Conservation (phyloP, 2,797 vertebrate species). For the Enteromius trimaculatus region DNA sequence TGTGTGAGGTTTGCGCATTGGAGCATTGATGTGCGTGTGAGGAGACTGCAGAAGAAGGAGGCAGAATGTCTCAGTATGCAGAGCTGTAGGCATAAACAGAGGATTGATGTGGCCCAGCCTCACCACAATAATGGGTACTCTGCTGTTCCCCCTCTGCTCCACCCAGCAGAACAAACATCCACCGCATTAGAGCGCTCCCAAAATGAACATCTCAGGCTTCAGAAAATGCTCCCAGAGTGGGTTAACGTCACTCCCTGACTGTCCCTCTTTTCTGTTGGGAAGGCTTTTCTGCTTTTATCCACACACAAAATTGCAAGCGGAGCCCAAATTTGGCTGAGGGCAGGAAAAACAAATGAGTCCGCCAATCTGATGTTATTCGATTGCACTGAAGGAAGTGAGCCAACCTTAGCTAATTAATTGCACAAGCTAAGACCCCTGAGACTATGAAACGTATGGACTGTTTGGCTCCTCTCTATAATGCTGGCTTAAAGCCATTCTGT, state of each 20-base stretch:
- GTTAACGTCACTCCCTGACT: conserved; percentile 6
- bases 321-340: conserved; percentile 29
- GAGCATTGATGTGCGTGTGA: conserved; percentile 61
- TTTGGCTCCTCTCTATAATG: conserved; percentile 18
- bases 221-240: conserved; percentile 38
- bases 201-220: conserved; percentile 55
- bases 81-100: conserved; percentile 66
- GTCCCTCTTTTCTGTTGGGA: conserved; percentile 45
- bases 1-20: conserved; percentile 40
- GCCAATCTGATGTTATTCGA: conserved; percentile 28
- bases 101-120: conserved; percentile 67
- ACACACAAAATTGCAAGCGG: conserved; percentile 15
- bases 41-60: conserved; percentile 52
- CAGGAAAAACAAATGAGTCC: conserved; percentile 30
- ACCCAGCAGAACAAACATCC: conserved; percentile 44
- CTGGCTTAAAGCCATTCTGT: conserved; percentile 35
- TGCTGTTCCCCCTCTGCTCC: conserved; percentile 46
- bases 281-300: conserved; percentile 18
- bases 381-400: conserved; percentile 25
- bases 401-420: conserved; percentile 35
- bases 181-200: conserved; percentile 61
- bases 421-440: conserved; percentile 16
- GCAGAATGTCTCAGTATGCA: conserved; percentile 55
- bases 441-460: conserved; percentile 20
- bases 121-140: conserved; percentile 69